Conservation (phyloP, 2,888 invertebrate species). For the Aphrophora alni region DNA sequence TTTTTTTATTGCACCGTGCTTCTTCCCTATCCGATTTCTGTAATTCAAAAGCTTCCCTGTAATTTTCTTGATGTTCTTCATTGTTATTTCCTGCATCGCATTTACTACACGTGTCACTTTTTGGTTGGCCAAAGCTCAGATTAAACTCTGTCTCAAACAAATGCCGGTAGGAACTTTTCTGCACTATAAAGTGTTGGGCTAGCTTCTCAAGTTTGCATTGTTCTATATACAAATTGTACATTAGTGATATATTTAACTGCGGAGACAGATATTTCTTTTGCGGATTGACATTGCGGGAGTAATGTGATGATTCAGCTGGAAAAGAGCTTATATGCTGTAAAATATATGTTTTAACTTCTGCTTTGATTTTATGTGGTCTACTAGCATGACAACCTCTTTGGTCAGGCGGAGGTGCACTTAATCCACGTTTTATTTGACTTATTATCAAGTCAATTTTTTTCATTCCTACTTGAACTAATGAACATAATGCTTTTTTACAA, state of each 20-base stretch:
- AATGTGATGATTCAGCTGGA: slow-evolving; percentile 32
- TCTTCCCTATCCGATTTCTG: slow-evolving; percentile 35
- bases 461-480: not conserved
- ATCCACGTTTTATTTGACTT: slow-evolving; percentile 4
- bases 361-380: slow-evolving; percentile 23
- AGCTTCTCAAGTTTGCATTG: not conserved
- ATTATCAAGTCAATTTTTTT: slow-evolving; percentile 30
- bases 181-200: slow-evolving; percentile 4
- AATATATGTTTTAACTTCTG: slow-evolving; percentile 16
- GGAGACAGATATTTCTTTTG: slow-evolving; percentile 34
- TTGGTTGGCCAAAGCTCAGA: slow-evolving; percentile 47
- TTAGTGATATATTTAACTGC: slow-evolving; percentile 11
- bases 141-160: slow-evolving; percentile 27
- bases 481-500: slow-evolving; percentile 26
- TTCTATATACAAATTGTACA: slow-evolving; percentile 22
- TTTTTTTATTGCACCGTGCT: slow-evolving; percentile 27
- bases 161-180: slow-evolving; percentile 22
- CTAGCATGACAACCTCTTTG: slow-evolving; percentile 13
- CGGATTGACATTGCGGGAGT: slow-evolving; percentile 17
- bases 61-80: slow-evolving; percentile 41
- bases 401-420: slow-evolving; percentile 28
- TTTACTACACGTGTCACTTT: slow-evolving; percentile 47
- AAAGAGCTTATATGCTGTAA: slow-evolving; percentile 23
- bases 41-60: slow-evolving; percentile 32
- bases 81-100: slow-evolving; percentile 44